Evolutionary conservation across 2,888 invertebrate genomes (phyloP), one percentile per base, ranked within the genome.

Genomic region (Pterostichus madidus): DNA sequence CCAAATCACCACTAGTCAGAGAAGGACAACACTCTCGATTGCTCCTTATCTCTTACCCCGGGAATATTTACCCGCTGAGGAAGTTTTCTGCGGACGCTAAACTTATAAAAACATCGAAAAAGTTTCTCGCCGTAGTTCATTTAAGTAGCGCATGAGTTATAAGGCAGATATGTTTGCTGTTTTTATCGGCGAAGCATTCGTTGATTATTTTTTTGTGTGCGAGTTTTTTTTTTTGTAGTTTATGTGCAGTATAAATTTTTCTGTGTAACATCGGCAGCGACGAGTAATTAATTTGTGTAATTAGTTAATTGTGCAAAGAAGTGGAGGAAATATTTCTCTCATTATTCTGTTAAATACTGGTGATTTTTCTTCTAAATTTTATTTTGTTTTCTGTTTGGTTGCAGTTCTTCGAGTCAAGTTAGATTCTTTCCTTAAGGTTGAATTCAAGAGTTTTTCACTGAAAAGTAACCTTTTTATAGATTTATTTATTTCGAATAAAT

Each of bases 101-200:
- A 78, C 78, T 78, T 78, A 78, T 61, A 78, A 78, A 78, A 78
- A 78, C 49, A 52, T 32, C 53, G 52, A 61, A 39, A 78, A 78
- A 78, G 13, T 61, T 78, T 53, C 15, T 39, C 39, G 13, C 44
- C 78, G 24, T 15, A 56, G 44, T 39, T 78, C 78, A 78, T 78
- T 78, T 78, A 61, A 13, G 44, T 15, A 15, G 46, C 61, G 78
- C 59, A 78, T 78, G 78, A 78, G 78, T 78, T 78, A 78, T 78
- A 78, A 15, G 15, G 31, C 17, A 5, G 61, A 78, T 78, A 78
- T 61, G 17, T 59, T 61, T 35, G 78, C 24, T 78, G 13, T 78
- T 78, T 78, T 59, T 31, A n/a, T 61, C 44, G 7, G 13, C 56
- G 8, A 56, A 56, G 13, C 56, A 44, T 71, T 71, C 44, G 15